Percentiles rank a stretch among this genome's conserved stretches.
Evolutionary conservation across 2,113 vertebrate species (phyloP).

Genomic region (Kryptolebias marmoratus): DNA sequence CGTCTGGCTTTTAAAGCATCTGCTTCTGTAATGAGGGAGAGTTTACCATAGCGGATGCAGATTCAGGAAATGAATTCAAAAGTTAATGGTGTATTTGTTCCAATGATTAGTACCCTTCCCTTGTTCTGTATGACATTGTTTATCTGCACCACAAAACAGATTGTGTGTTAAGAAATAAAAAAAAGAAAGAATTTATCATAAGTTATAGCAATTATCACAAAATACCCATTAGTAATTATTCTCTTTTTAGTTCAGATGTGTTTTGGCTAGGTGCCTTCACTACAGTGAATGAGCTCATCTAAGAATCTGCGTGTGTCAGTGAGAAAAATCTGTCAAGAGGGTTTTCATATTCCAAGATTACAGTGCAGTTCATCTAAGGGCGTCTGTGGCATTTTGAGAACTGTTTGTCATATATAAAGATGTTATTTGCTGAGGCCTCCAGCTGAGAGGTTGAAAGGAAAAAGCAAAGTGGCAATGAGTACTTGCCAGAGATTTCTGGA

Average conservation of each 20-base stretch:
- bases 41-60: conserved; percentile 77
- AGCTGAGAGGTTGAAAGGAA: conserved; percentile 81
- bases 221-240: conserved; percentile 69
- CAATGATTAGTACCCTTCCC: conserved; percentile 75
- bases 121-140: conserved; percentile 71
- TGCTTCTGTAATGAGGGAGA: conserved; percentile 79
- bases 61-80: conserved; percentile 75
- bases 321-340: conserved; percentile 82
- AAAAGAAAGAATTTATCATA: conserved; percentile 59
- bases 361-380: conserved; percentile 86
- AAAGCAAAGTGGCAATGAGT: conserved; percentile 82
- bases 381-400: conserved; percentile 86
- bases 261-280: conserved; percentile 55
- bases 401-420: conserved; percentile 88
- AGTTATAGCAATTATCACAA: conserved; percentile 66
- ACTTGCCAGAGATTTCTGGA: conserved; percentile 80
- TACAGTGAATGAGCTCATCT: not conserved
- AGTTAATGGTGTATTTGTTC: conserved; percentile 82
- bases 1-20: conserved; percentile 76
- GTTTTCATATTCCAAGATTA: conserved; percentile 86
- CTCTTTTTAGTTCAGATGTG: conserved; percentile 44
- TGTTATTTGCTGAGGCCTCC: conserved; percentile 83
- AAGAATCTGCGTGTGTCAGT: not conserved
- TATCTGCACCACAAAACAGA: conserved; percentile 70
- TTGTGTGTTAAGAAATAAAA: conserved; percentile 6